Conservation (phyloP, 2,888 invertebrate species). For the Lagria hirta region DNA sequence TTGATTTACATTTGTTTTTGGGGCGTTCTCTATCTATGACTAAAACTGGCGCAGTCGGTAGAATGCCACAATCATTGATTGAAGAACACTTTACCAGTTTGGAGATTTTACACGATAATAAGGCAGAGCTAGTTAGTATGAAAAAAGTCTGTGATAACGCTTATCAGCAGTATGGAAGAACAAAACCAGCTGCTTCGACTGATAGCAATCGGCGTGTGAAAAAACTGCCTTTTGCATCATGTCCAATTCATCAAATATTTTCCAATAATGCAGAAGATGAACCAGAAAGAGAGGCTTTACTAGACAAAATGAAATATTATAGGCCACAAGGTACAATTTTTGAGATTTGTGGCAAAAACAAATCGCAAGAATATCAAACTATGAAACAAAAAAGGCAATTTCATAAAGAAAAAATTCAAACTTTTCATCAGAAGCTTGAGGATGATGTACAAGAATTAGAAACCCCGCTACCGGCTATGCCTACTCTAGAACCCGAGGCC, state of each 20-base stretch:
- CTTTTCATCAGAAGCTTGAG: conserved; percentile 52
- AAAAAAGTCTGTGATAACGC: conserved; percentile 81
- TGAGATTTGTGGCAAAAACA: conserved; percentile 81
- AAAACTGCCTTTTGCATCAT: conserved; percentile 59
- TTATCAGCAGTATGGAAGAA: conserved; percentile 85
- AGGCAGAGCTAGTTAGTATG: conserved; percentile 72
- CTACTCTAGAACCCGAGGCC: conserved; percentile 51
- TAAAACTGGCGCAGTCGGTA: conserved; percentile 69
- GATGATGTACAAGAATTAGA: conserved; percentile 47
- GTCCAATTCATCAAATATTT: conserved; percentile 68
- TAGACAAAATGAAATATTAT: conserved; percentile 72
- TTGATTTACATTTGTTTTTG: conserved; percentile 95
- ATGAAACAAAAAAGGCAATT: conserved; percentile 87
- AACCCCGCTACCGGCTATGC: conserved; percentile 32
- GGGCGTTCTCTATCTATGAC: conserved; percentile 70
- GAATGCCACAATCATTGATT: conserved; percentile 75
- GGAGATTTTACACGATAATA: conserved; percentile 69
- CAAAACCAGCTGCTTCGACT: conserved; percentile 84
- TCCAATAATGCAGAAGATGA: conserved; percentile 48
- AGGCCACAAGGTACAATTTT: conserved; percentile 85
- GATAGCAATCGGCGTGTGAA: conserved; percentile 90
- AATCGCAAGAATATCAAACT: conserved; percentile 73
- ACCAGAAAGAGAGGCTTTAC: conserved; percentile 54
- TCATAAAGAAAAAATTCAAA: conserved; percentile 63
- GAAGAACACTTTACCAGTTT: conserved; percentile 83